A percentile compares a stretch with the other conserved stretches of the same genome.
phyloP scores from a whole-genome alignment of 2,888 invertebrate genomes.

The Morpho helenor region DNA sequence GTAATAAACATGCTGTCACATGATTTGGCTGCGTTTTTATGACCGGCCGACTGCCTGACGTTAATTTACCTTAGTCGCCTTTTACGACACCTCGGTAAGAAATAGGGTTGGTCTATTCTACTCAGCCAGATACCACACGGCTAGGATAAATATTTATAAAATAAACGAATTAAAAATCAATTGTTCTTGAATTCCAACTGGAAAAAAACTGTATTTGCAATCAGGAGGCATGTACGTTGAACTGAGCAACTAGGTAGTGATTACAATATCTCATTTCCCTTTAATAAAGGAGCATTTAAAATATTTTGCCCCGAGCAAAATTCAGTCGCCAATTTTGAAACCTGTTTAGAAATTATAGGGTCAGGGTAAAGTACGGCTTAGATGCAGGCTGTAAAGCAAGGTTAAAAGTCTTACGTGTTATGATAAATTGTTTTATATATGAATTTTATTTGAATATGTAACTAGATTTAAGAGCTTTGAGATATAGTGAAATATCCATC shows the following conservation, averaged over 20 bases:
- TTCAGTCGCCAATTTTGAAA: constrained; percentile 73
- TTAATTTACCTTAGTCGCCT: no score
- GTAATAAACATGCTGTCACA: no score
- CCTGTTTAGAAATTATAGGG: constrained; percentile 79
- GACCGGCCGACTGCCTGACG: no score
- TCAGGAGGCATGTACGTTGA: constrained; percentile 25
- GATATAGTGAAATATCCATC: no score
- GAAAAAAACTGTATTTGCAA: constrained; percentile 16
- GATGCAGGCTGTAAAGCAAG: constrained; percentile 38
- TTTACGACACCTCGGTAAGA: no score
- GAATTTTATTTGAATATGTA: no score
- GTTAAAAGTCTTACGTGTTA: constrained; percentile 21
- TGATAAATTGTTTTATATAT: not conserved
- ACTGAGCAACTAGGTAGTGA: constrained; percentile 50
- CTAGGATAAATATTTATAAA: not conserved
- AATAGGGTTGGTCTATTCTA: no score
- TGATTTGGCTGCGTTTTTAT: no score
- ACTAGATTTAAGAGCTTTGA: no score
- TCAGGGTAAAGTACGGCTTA: constrained; percentile 51
- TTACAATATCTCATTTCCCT: constrained; percentile 72
- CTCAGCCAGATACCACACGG: no score
- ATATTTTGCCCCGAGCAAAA: constrained; percentile 58
- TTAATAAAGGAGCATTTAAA: constrained; percentile 67
- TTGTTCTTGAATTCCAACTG: constrained; percentile 14
- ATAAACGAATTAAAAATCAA: constrained; percentile 11